Evolutionary conservation across 2,113 vertebrate species (phyloP).

Genomic region (Motacilla tschutschensis): DNA sequence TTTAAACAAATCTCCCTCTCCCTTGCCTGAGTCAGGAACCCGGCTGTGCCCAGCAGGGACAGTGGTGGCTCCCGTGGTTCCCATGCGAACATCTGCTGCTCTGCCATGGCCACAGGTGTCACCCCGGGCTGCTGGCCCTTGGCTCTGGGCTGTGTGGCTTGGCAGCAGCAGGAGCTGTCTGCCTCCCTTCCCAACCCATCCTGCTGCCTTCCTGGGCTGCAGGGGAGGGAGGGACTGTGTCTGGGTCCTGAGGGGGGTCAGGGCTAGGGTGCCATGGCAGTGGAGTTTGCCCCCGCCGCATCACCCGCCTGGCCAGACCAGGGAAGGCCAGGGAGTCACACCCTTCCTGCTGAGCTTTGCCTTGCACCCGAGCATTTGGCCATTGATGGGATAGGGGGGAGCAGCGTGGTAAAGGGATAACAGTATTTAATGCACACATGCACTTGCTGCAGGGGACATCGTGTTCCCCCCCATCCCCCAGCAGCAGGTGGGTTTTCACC

Average conservation of each 20-base stretch:
- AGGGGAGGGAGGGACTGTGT: not conserved
- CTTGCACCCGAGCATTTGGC: not conserved
- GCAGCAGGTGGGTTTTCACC: not conserved
- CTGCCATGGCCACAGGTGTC: not conserved
- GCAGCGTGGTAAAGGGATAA: not conserved
- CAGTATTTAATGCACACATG: not conserved
- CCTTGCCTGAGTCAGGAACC: not conserved
- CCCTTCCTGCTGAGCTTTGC: not conserved
- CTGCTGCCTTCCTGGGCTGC: not conserved
- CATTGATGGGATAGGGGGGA: not conserved
- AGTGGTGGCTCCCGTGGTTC: not conserved
- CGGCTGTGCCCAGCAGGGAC: not conserved
- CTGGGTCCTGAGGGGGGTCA: not conserved
- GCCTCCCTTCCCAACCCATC: not conserved
- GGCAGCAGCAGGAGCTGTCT: not conserved
- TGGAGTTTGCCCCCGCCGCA: not conserved
- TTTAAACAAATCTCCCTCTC: not conserved
- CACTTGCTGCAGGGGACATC: not conserved
- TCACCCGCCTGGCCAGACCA: not conserved
- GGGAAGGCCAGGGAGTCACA: not conserved
- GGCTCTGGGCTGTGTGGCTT: not conserved
- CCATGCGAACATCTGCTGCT: not conserved
- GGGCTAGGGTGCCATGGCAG: not conserved
- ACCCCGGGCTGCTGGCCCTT: not conserved
- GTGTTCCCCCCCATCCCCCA: rapidly evolving